Conservation (phyloP, 2,797 vertebrate species). For the Parambassis ranga region DNA sequence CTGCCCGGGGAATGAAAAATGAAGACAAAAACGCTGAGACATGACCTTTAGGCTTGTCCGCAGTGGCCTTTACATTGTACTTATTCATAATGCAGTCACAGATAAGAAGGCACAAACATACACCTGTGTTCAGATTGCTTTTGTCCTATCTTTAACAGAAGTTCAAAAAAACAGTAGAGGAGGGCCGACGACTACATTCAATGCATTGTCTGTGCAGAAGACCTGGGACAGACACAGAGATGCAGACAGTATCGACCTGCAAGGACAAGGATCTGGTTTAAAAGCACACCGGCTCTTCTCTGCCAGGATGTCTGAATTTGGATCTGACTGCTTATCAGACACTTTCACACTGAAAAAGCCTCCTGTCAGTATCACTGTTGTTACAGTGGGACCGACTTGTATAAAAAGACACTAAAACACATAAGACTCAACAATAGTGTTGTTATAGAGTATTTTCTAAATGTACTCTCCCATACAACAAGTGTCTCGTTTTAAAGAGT, state of each 20-base stretch:
- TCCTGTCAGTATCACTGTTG: background rate
- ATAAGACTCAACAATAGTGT: background rate
- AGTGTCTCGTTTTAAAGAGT: background rate
- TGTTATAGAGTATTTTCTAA: background rate
- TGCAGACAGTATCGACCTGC: constrained; percentile 42
- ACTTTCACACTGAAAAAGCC: constrained; percentile 8
- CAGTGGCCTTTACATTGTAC: constrained; percentile 15
- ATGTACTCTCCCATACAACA: background rate
- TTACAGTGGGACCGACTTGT: background rate
- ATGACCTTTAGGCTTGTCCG: constrained; percentile 15
- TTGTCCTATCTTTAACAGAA: background rate
- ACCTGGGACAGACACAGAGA: constrained; percentile 35
- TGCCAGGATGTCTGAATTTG: constrained; percentile 11
- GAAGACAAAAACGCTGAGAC: constrained; percentile 14
- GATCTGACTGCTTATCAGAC: constrained; percentile 26
- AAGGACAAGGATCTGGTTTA: constrained; percentile 23
- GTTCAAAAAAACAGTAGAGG: background rate
- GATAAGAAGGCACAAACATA: constrained; percentile 4
- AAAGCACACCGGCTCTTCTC: constrained; percentile 21
- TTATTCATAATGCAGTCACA: constrained; percentile 29
- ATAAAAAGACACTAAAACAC: background rate
- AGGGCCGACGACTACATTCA: background rate
- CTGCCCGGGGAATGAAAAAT: background rate
- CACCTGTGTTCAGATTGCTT: constrained; percentile 5
- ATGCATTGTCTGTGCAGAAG: background rate